phyloP scores from a whole-genome alignment of 2,797 vertebrate species.

The Gymnodraco acuticeps region DNA sequence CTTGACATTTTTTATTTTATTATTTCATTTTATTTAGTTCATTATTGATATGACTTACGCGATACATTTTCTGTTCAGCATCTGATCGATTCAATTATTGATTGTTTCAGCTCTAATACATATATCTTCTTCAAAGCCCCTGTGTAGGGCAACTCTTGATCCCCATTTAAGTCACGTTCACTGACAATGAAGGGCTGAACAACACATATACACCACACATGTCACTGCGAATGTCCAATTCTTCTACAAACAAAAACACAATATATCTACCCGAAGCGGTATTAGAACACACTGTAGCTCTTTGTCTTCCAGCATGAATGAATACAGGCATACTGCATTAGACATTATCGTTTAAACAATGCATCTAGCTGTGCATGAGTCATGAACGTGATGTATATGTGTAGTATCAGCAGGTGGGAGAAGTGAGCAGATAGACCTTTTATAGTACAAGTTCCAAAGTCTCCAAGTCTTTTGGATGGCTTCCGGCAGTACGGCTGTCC shows the following conservation, averaged over 20 bases:
- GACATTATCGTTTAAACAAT: conserved; percentile 24
- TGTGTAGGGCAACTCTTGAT: not conserved
- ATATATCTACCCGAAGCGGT: too few species aligned
- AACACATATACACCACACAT: not conserved
- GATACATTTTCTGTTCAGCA: not conserved
- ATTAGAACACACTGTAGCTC: not conserved
- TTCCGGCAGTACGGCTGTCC: conserved; percentile 27
- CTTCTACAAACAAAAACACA: conserved; percentile 1
- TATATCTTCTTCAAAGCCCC: not conserved
- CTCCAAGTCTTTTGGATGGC: conserved; percentile 29
- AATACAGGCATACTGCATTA: not conserved
- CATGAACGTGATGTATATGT: conserved; percentile 37
- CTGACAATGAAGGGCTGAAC: not conserved
- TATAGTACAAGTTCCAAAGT: conserved; percentile 32
- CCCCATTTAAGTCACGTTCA: not conserved
- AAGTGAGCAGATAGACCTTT: conserved; percentile 21
- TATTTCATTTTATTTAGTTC: not conserved
- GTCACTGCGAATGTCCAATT: not conserved
- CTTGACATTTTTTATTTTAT: not conserved
- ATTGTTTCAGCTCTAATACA: not conserved
- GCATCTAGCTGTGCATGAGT: not conserved
- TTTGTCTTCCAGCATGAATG: conserved; percentile 3
- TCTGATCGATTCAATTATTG: not conserved
- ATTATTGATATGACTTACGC: not conserved
- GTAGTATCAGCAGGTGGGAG: conserved; percentile 44